Evolutionary conservation across 2,113 vertebrate species (phyloP), one percentile per base, ranked within the genome.

Genomic region (Cathartes aura): DNA sequence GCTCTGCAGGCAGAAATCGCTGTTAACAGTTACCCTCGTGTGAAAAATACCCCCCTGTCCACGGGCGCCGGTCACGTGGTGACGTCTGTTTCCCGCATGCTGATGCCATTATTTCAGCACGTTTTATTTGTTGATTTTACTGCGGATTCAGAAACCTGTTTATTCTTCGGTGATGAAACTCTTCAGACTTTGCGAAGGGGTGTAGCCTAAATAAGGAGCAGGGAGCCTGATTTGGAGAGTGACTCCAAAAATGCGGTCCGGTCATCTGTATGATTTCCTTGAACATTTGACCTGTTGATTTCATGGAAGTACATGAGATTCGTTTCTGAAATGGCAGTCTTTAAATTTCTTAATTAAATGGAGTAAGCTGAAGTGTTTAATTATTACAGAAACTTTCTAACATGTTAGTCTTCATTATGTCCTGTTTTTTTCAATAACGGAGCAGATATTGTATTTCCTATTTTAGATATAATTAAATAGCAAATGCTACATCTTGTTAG

Each of bases 321-420:
- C 2, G 5, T 62, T 26, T 62, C 45, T 79, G 71, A 40, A 50
- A 95, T 10, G 29, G 8, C 20, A 59, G 43, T 29, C 18, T 26
- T 70, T 20, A 32, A 38, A 87, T 36, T 50, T 45, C 66, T 62
- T 91, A 68, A 96, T 96, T 90, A 86, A 92, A 92, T 75, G 29
- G n/a, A 93, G 72, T 78, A 90, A 95, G 62, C 87, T 47, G 21
- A 66, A 89, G 18, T 21, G 86, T 96, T 93, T 92, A 85, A 79
- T 97, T 95, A 71, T 23, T 88, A 90, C 67, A 89, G 63, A 21
- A 59, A 52, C 8, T 43, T 56, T 40, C 17, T 42, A 52, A 48
- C 15, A 21, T 16, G 47, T 92, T 92, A 21, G 34, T 84, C 42
- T 89, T 95, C 5, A 72, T 43, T 93, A 71, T 32, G 45, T 43